phyloP scores from a whole-genome alignment of 2,888 invertebrate genomes.

The Cosmia trapezina region DNA sequence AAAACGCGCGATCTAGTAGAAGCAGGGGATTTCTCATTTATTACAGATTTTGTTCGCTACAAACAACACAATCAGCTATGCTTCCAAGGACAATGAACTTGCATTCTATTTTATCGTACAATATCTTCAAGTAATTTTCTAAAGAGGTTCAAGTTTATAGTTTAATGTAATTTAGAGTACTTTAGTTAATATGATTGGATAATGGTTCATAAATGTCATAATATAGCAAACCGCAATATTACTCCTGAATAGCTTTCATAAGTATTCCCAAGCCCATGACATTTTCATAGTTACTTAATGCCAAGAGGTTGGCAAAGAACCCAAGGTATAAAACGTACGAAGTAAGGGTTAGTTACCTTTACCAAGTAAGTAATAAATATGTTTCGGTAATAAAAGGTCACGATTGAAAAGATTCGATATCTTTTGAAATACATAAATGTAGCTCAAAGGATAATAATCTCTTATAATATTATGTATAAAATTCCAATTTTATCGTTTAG shows the following conservation, averaged over 20 bases:
- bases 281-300: constrained; percentile 8
- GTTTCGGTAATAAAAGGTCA: not conserved
- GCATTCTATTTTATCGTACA: constrained; percentile 4
- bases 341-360: not conserved
- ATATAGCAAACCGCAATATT: constrained; percentile 7
- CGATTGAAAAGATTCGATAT: constrained; percentile 2
- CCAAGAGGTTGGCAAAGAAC: constrained; percentile 5
- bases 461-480: not conserved
- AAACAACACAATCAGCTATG: constrained; percentile 10
- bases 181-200: constrained; percentile 16
- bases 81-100: constrained; percentile 7
- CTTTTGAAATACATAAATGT: constrained; percentile 7
- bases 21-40: not conserved
- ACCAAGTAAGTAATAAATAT: no score
- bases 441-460: constrained; percentile 1
- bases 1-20: constrained; percentile 13
- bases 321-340: constrained; percentile 11
- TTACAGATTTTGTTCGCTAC: not conserved
- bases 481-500: not conserved
- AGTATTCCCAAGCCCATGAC: constrained; percentile 2
- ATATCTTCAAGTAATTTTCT: constrained; percentile 22
- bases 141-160: constrained; percentile 27
- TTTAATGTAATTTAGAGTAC: constrained; percentile 22
- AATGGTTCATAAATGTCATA: not conserved
- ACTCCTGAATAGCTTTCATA: not conserved